Base-by-base conservation (phyloP, 1,140 invertebrate species). In the Philopotamus ludificatus region DNA sequence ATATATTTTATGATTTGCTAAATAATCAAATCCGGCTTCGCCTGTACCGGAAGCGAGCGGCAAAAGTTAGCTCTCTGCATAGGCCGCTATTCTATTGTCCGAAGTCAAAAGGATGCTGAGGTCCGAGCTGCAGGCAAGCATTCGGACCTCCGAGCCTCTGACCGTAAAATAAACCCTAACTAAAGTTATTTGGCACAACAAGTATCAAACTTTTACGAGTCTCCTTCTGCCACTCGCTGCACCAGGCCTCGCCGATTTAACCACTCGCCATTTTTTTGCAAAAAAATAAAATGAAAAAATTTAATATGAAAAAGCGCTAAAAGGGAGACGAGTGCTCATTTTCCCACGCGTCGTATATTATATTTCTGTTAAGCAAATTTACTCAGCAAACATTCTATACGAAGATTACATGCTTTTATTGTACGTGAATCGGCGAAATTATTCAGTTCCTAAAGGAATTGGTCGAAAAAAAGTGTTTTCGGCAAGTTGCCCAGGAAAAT, bases 91-190 rank as follows among this genome's bases (percentile, higher is more conserved):
- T n/a, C n/a, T n/a, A n/a, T n/a, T n/a, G n/a, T n/a, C n/a, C n/a
- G n/a, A n/a, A n/a, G n/a, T n/a, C n/a, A n/a, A n/a, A n/a, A n/a
- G n/a, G n/a, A n/a, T n/a, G n/a, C n/a, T n/a, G n/a, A n/a, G n/a
- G n/a, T n/a, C 28, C 4, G 12, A 34, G 28, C 12, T 34, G 28
- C 28, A 7, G 28, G 12, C 28, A 34, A 34, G 4, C 28, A 34
- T 34, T 34, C 28, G 4, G 28, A 12, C 28, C 28, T 12, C 28
- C 28, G 28, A 34, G 28, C 4, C 50, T 8, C 9, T 49, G 25
- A 15, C 49, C 34, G 59, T 61, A 61, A 66, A 60, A 66, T 66
- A 66, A 66, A 61, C 64, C 63, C 22, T 16, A 22, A 34, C 54
- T 4, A 39, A 65, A 65, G 63, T 65, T 58, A 47, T 22, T 44